These are phyloP conservation scores for Pygmarrhopalites habei DNA, from an alignment of 1,140 invertebrate species.

Conservation along the genomic window DNA sequence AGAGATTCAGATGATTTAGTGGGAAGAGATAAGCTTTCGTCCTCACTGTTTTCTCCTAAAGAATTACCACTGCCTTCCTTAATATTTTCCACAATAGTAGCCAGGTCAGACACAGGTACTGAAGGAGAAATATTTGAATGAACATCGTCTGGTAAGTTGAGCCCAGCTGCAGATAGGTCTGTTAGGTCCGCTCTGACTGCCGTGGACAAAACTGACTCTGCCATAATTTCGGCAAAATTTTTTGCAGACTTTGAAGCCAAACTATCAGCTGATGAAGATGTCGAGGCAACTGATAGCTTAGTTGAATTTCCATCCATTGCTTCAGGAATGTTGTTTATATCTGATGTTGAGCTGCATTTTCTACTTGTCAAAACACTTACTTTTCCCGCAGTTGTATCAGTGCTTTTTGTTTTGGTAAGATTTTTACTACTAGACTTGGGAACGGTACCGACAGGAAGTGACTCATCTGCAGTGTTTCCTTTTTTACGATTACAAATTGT, in stretches of 20 bases:
- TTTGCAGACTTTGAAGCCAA: constrained; percentile 64
- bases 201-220: constrained; percentile 74
- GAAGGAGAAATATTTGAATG: constrained; percentile 45
- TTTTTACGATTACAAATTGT: constrained; percentile 7
- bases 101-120: constrained; percentile 61
- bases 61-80: too few relatives aligned
- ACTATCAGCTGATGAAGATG: constrained; percentile 82
- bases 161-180: constrained; percentile 42
- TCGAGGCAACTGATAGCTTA: constrained; percentile 70
- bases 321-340: constrained; percentile 80
- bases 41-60: constrained; percentile 33
- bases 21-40: constrained; percentile 26
- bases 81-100: constrained; percentile 65
- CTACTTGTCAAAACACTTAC: constrained; percentile 62
- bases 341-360: constrained; percentile 89
- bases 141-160: constrained; percentile 28
- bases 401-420: not conserved
- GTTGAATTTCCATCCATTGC: constrained; percentile 57
- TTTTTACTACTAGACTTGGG: constrained; percentile 7
- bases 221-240: constrained; percentile 82
- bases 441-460: constrained; percentile 23
- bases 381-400: constrained; percentile 28
- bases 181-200: constrained; percentile 67
- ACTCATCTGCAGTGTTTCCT: too few relatives aligned
- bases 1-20: constrained; percentile 17